Evolutionary conservation across 2,888 invertebrate genomes (phyloP).

Genomic region (Netelia virgata): DNA sequence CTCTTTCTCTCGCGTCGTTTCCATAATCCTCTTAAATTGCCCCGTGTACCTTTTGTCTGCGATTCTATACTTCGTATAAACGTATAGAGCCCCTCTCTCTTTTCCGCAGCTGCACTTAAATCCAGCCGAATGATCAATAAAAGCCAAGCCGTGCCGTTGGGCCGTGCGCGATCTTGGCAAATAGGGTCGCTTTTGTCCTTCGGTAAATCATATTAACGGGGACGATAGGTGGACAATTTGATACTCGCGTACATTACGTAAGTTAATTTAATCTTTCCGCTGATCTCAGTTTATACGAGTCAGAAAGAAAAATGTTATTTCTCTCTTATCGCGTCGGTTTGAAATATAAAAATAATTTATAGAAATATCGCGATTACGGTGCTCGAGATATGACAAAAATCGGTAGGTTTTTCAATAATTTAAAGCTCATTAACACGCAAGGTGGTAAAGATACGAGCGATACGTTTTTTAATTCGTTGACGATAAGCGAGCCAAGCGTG

Average conservation of each 20-base stretch:
- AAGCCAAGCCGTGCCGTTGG: constrained; percentile 44
- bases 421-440: not conserved
- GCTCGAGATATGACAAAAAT: too few species aligned
- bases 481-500: not conserved
- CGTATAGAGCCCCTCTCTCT: constrained; percentile 37
- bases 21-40: constrained; percentile 72
- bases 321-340: not conserved
- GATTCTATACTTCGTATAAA: constrained; percentile 45
- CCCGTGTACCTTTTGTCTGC: constrained; percentile 61
- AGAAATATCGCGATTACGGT: not conserved
- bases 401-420: too few species aligned
- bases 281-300: not conserved
- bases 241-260: not conserved
- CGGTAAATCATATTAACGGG: constrained; percentile 62
- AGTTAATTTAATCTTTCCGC: not conserved
- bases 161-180: constrained; percentile 52
- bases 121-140: constrained; percentile 70
- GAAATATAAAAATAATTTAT: not conserved
- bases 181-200: constrained; percentile 45
- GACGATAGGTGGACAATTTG: constrained; percentile 30
- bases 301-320: not conserved
- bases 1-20: constrained; percentile 64
- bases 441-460: not conserved
- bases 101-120: constrained; percentile 68
- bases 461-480: not conserved